A percentile compares a stretch with the other conserved stretches of the same genome.
These are phyloP conservation scores for Chondrosia reniformis DNA, from an alignment of 37 sponge, comb jelly and placozoan genomes.

Conservation along the genomic window DNA sequence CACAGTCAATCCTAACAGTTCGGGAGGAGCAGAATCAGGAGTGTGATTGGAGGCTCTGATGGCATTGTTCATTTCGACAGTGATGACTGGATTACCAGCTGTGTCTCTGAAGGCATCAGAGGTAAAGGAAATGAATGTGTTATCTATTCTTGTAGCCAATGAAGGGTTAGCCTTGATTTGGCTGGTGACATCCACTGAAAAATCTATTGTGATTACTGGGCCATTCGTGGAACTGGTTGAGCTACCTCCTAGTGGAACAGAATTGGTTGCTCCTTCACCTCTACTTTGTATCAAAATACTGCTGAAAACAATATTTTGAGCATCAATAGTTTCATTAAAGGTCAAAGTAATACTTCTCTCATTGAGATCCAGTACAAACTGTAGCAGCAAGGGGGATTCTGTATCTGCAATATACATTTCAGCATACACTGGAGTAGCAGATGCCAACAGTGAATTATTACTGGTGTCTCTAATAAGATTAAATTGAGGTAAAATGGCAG, in stretches of 20 bases:
- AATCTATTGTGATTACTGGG: conserved; percentile 22
- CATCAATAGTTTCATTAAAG: conserved; percentile 83
- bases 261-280: conserved; percentile 21
- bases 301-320: conserved; percentile 26
- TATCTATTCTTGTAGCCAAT: conserved; percentile 40
- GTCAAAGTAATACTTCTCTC: conserved; percentile 43
- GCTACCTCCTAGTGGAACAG: conserved; percentile 49
- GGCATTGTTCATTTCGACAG: conserved; percentile 37
- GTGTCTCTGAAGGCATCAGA: conserved; percentile 56
- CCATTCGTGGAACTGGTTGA: conserved; percentile 32
- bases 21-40: conserved; percentile 51
- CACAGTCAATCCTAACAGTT: conserved; percentile 40
- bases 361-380: conserved; percentile 68
- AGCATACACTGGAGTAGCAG: conserved; percentile 32
- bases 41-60: conserved; percentile 30
- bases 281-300: conserved; percentile 52
- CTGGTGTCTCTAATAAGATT: conserved; percentile 61
- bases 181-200: conserved; percentile 52
- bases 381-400: conserved; percentile 38
- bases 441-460: conserved; percentile 39
- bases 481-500: conserved; percentile 45
- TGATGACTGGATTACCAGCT: conserved; percentile 47
- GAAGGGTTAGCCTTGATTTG: conserved; percentile 46
- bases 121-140: conserved; percentile 65
- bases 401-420: conserved; percentile 39